phyloP scores from a whole-genome alignment of 2,113 vertebrate genomes.

The Rhagologus leucostigma region DNA sequence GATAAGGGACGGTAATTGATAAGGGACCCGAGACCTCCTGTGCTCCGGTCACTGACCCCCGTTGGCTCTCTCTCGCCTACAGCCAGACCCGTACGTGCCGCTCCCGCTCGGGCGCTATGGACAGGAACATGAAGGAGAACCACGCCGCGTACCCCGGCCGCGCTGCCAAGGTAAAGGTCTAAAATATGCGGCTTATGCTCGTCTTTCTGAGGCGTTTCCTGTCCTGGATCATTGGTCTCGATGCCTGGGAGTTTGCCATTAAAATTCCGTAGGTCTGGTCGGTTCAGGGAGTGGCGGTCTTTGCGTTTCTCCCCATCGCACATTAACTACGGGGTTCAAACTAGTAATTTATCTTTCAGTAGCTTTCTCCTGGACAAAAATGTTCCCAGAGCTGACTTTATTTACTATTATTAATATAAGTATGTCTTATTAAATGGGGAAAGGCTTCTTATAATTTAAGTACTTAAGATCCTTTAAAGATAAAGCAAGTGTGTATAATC shows the following conservation, averaged over 20 bases:
- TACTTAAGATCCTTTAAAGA: background rate
- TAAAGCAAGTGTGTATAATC: fast-evolving
- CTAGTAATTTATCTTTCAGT: background rate
- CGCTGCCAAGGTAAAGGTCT: constrained; percentile 44
- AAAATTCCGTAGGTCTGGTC: background rate
- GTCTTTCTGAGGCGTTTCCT: fast-evolving
- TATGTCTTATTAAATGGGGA: fast-evolving
- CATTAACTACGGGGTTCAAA: fast-evolving
- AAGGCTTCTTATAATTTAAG: fast-evolving
- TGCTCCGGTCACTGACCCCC: fast-evolving
- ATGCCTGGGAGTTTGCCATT: fast-evolving
- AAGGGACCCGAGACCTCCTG: fast-evolving
- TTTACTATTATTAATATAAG: background rate
- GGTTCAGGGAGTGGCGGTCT: background rate
- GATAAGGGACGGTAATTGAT: fast-evolving
- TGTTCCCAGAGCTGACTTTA: fast-evolving
- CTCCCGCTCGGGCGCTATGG: constrained; percentile 53
- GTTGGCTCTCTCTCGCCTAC: fast-evolving
- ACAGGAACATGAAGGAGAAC: constrained; percentile 69
- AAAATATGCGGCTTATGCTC: fast-evolving
- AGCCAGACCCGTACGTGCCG: background rate
- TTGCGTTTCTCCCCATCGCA: fast-evolving
- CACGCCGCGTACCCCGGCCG: background rate
- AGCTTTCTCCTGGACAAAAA: background rate
- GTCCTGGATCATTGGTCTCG: fast-evolving